Percentiles rank a stretch among this genome's conserved stretches.
Conservation (phyloP, 2,113 vertebrate species). For the Antechinus flavipes region DNA sequence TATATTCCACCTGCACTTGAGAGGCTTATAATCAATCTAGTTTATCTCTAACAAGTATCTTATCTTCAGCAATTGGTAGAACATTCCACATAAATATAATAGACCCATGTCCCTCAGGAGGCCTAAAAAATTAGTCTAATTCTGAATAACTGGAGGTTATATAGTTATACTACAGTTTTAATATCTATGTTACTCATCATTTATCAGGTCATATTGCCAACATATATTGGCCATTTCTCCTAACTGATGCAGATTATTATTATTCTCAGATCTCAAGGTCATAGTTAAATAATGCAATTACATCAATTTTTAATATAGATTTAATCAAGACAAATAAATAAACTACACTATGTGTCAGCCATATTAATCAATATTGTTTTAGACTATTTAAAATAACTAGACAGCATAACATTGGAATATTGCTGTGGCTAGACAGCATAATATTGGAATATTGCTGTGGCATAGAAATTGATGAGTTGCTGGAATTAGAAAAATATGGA, state of each 20-base stretch:
- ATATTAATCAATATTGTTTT: too few species aligned
- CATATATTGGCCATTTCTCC: neutral
- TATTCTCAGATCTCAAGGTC: neutral
- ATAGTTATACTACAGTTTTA: neutral
- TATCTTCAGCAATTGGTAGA: neutral
- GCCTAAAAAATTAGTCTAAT: neutral
- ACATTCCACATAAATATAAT: neutral
- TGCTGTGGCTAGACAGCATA: too few species aligned
- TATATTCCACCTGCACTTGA: neutral
- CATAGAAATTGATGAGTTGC: too few species aligned
- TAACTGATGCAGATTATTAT: neutral
- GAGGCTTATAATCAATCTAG: neutral
- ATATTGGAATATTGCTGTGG: too few species aligned
- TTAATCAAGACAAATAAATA: neutral
- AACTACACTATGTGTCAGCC: too few species aligned
- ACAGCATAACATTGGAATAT: too few species aligned
- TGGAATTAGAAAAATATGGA: too few species aligned
- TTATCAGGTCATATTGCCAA: neutral
- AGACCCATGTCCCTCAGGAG: neutral
- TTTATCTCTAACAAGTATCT: neutral
- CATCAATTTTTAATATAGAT: neutral
- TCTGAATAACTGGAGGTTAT: neutral
- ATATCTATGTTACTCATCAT: neutral
- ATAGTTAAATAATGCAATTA: neutral
- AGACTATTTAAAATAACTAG: too few species aligned